These are phyloP conservation scores for Uropetala carovei DNA, from an alignment of 2,888 invertebrate genomes.

Conservation along the genomic window DNA sequence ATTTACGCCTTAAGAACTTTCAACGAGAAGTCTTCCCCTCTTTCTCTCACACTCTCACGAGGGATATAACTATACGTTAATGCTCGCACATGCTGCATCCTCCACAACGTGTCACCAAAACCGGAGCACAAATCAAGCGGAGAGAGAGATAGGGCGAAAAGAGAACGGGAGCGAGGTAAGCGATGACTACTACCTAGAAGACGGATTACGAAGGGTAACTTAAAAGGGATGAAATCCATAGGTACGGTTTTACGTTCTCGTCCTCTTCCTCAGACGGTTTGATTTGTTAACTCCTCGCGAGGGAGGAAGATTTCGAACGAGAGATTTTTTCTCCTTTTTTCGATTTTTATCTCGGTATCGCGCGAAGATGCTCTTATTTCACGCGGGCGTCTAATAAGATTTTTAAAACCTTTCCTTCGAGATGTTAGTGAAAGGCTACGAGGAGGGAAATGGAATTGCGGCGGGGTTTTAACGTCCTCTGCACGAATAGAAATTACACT, in stretches of 20 bases:
- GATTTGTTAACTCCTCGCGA: neutral
- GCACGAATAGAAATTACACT: neutral
- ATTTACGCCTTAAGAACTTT: neutral
- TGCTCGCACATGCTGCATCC: constrained; percentile 5
- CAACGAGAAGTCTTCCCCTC: neutral
- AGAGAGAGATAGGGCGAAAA: neutral
- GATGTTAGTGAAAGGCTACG: neutral
- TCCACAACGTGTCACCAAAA: neutral
- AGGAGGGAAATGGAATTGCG: neutral
- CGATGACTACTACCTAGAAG: neutral
- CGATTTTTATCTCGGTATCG: neutral
- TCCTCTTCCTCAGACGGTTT: neutral
- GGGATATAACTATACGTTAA: constrained; percentile 12
- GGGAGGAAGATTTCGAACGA: neutral
- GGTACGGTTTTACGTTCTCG: neutral
- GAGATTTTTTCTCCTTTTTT: neutral
- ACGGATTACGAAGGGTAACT: neutral
- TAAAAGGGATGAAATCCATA: neutral
- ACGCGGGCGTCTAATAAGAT: too few species aligned
- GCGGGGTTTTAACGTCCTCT: constrained; percentile 5
- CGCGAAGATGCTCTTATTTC: neutral
- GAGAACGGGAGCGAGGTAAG: neutral
- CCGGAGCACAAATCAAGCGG: constrained; percentile 21
- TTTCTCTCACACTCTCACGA: neutral
- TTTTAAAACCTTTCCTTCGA: neutral